These are phyloP conservation scores for Camponotus fellah DNA, from an alignment of 2,888 invertebrate genomes.

Conservation along the genomic window DNA sequence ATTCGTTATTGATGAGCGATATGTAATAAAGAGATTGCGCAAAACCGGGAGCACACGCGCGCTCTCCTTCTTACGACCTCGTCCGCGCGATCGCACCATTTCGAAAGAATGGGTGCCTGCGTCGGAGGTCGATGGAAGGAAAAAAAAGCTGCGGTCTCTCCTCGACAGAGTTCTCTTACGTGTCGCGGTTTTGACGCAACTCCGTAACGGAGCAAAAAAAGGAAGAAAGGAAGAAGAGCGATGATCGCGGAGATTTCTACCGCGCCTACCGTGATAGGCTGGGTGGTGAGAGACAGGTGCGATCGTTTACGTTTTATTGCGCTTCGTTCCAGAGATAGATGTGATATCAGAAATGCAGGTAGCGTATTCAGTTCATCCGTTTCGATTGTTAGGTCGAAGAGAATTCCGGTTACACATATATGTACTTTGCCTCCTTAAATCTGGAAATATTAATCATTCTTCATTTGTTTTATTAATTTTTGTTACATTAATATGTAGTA, in stretches of 20 bases:
- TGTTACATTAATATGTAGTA: neutral
- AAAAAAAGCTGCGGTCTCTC: conserved; percentile 69
- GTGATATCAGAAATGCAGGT: conserved; percentile 20
- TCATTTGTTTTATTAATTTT: neutral
- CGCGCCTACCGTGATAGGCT: neutral
- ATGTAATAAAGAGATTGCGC: conserved; percentile 44
- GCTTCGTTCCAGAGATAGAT: conserved; percentile 30
- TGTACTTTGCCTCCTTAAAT: neutral
- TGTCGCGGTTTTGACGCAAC: conserved; percentile 66
- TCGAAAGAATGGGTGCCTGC: conserved; percentile 60
- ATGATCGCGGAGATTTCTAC: conserved; percentile 39
- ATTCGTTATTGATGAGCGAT: conserved; percentile 67
- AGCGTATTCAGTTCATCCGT: neutral
- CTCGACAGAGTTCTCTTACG: conserved; percentile 58
- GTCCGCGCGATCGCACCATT: conserved; percentile 53
- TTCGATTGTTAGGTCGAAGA: neutral
- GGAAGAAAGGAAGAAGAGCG: conserved; percentile 53
- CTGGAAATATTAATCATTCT: neutral
- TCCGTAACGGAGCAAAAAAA: conserved; percentile 41
- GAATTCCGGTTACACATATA: neutral
- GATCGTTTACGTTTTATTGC: conserved; percentile 31
- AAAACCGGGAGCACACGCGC: conserved; percentile 46
- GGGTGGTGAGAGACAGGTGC: neutral
- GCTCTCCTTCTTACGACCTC: conserved; percentile 70
- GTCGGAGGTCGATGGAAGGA: conserved; percentile 57